Base-by-base conservation (phyloP, 2,888 invertebrate species). In the Mythimna albipuncta region DNA sequence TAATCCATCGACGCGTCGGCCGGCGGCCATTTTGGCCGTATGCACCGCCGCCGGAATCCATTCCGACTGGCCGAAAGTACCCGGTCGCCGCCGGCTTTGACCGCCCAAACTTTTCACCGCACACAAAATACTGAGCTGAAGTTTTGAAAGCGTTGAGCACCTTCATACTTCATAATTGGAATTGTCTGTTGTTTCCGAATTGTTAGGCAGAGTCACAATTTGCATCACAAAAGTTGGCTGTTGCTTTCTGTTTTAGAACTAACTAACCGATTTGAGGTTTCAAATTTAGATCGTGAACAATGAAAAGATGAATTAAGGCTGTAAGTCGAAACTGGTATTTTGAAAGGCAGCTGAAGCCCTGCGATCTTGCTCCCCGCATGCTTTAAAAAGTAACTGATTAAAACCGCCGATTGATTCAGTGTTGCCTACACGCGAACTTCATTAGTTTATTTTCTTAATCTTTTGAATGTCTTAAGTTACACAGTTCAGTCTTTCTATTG, bases 91-190 rank as follows among this genome's bases (percentile, higher is more conserved):
- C 16, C 0, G 50, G 54, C 66, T 69, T 69, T 67, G 41, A 21
- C 35, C 50, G 55, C 47, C 41, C 52, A 57, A 81, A 77, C 55
- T 77, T 77, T 81, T 54, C 6, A 65, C 65, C 77, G 47, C 69
- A 62, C 47, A 55, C 72, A 54, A 57, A 81, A 77, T 69, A 62
- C 50, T 35, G 35, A 10, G 16, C n/a, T 67, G 38, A 58, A 69
- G 35, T 57, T 69, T 69, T 69, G 59, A 64, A 77, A 69, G 50
- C 65, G 57, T 65, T 71, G 65, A 80, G 44, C 55, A 80, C 61
- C 64, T 68, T 50, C 47, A 47, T 77, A 58, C 57, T 77, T 68
- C 58, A 58, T 65, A 81, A 77, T 81, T 73, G 62, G 52, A 73
- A 81, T 81, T 61, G 57, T 65, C 62, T 68, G 62, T 57, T 73